These are phyloP conservation scores for Limosa lapponica DNA, from an alignment of 2,797 vertebrate species.

Conservation along the genomic window DNA sequence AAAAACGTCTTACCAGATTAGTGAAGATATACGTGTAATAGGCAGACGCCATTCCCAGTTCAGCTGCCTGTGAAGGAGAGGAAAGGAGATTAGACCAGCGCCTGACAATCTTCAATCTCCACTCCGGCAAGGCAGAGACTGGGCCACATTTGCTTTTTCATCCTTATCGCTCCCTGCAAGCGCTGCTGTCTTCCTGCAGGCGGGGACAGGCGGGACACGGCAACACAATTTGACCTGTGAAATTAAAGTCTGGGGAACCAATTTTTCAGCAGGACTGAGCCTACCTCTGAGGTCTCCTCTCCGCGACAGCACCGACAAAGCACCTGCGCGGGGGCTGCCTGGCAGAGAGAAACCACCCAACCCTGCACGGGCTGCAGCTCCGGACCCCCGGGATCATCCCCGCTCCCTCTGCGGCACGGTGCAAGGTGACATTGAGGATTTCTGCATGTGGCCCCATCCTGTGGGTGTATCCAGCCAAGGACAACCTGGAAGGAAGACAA, in stretches of 20 bases:
- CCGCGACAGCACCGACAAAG: neutral
- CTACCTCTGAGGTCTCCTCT: neutral
- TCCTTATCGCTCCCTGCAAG: neutral
- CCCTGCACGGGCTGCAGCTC: rapidly evolving
- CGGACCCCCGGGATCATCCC: neutral
- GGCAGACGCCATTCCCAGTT: conserved; percentile 96
- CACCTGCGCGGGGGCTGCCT: neutral
- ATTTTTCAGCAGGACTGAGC: neutral
- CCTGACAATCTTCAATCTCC: conserved; percentile 24
- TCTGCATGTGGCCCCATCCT: neutral
- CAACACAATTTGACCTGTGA: neutral
- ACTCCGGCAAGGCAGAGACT: neutral
- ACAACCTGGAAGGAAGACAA: neutral
- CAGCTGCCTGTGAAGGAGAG: conserved; percentile 88
- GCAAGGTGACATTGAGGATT: rapidly evolving
- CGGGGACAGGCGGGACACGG: neutral
- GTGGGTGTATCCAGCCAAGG: neutral
- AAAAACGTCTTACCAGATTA: conserved; percentile 90
- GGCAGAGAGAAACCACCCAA: neutral
- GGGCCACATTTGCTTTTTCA: conserved; percentile 16
- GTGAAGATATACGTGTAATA: conserved; percentile 99
- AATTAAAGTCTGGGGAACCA: neutral
- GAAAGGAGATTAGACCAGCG: conserved; percentile 63
- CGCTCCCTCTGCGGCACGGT: rapidly evolving
- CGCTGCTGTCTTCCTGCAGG: neutral